Percentiles rank a stretch among this genome's conserved stretches.
Conservation (phyloP, 2,888 invertebrate genomes). For the Nesidiocoris tenuis region DNA sequence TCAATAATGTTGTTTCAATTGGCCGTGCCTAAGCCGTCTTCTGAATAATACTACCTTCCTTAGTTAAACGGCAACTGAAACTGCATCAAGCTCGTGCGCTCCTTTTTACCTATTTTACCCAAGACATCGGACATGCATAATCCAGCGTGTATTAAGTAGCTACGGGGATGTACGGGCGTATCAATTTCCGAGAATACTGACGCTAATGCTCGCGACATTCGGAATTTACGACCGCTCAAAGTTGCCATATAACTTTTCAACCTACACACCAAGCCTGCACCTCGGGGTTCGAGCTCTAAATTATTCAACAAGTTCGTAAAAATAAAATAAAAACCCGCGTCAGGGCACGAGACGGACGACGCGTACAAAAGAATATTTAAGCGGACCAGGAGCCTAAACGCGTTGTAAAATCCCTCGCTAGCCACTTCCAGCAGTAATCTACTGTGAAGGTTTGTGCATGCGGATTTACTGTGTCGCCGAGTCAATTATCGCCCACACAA, state of each 20-base stretch:
- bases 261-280: not conserved
- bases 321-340: not conserved
- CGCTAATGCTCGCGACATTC: constrained; percentile 27
- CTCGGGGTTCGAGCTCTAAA: constrained; percentile 21
- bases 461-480: constrained; percentile 18
- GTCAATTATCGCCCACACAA: constrained; percentile 28
- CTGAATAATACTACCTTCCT: too few species aligned
- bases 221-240: constrained; percentile 33
- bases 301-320: constrained; percentile 39
- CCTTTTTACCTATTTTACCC: too few species aligned
- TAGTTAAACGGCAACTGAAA: too few species aligned
- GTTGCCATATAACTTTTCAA: not conserved
- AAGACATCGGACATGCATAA: too few species aligned
- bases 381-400: constrained; percentile 24
- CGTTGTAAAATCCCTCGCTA: constrained; percentile 13
- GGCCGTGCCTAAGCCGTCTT: too few species aligned
- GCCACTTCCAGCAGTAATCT: not conserved
- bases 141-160: too few species aligned
- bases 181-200: constrained; percentile 13
- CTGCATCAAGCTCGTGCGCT: too few species aligned
- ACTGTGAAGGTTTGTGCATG: not conserved
- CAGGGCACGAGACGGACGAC: constrained; percentile 10
- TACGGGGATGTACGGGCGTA: not conserved
- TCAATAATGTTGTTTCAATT: too few species aligned
- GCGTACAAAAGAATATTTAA: constrained; percentile 34